These are phyloP conservation scores for Neodon shergylaensis DNA, from an alignment of 2,113 vertebrate species.

Conservation along the genomic window DNA sequence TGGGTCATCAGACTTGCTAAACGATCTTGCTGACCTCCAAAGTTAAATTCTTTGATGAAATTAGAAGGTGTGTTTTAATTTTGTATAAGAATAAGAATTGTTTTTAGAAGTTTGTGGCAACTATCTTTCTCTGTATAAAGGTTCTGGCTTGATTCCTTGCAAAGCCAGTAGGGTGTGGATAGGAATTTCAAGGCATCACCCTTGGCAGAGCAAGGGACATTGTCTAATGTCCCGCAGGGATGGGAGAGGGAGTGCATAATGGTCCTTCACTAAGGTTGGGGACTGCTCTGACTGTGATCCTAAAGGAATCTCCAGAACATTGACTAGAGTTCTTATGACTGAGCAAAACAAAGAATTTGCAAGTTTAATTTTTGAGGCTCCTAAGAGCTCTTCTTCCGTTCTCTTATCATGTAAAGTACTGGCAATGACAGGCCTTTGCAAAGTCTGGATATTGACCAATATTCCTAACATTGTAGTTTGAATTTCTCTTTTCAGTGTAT, in stretches of 20 bases:
- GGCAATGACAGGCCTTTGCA: background rate
- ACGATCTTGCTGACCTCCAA: background rate
- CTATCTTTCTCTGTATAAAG: background rate
- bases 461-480: background rate
- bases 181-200: background rate
- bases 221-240: slow-evolving; percentile 40
- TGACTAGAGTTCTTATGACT: background rate
- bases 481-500: background rate
- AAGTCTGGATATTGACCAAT: background rate
- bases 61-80: background rate
- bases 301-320: background rate
- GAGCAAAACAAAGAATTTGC: background rate
- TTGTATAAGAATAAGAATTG: background rate
- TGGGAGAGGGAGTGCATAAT: background rate
- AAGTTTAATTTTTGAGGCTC: background rate
- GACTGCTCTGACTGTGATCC: background rate
- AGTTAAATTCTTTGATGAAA: background rate
- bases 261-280: background rate
- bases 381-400: background rate
- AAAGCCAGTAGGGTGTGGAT: slow-evolving; percentile 50
- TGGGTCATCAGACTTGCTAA: background rate
- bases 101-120: slow-evolving; percentile 34
- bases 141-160: background rate
- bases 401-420: background rate
- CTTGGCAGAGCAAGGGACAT: slow-evolving; percentile 45